Evolutionary conservation across 2,113 vertebrate genomes (phyloP).

Genomic region (Fukomys damarensis): DNA sequence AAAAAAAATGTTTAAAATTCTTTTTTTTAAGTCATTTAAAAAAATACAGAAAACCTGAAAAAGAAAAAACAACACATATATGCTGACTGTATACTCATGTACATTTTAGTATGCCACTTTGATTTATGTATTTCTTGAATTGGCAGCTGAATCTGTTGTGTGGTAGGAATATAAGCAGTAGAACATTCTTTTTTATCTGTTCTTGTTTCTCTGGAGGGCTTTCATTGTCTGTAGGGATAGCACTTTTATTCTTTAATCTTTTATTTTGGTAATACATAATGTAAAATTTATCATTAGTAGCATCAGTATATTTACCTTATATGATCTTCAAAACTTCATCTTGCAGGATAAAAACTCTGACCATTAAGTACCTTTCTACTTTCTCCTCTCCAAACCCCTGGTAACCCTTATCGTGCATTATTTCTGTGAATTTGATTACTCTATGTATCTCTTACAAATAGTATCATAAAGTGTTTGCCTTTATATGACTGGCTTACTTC

Average conservation of each 20-base stretch:
- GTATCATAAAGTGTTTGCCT: background rate
- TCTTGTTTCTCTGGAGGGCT: background rate
- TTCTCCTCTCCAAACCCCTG: background rate
- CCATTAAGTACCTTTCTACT: background rate
- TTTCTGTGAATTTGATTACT: background rate
- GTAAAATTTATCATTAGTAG: background rate
- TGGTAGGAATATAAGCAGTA: background rate
- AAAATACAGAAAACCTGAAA: background rate
- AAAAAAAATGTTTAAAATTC: constrained; percentile 45
- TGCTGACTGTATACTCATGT: background rate
- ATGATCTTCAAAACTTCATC: background rate
- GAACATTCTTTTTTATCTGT: background rate
- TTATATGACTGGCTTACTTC: background rate
- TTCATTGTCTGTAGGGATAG: background rate
- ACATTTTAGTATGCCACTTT: background rate
- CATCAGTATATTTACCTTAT: background rate
- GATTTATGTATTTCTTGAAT: background rate
- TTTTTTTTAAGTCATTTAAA: constrained; percentile 12
- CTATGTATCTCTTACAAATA: background rate
- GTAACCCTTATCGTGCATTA: background rate
- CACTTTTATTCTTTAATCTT: background rate
- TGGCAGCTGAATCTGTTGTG: background rate
- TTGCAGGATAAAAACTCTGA: background rate
- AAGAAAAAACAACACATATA: background rate
- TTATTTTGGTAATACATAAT: background rate